Evolutionary conservation across 2,888 invertebrate species (phyloP).

Genomic region (Pammene fasciana): DNA sequence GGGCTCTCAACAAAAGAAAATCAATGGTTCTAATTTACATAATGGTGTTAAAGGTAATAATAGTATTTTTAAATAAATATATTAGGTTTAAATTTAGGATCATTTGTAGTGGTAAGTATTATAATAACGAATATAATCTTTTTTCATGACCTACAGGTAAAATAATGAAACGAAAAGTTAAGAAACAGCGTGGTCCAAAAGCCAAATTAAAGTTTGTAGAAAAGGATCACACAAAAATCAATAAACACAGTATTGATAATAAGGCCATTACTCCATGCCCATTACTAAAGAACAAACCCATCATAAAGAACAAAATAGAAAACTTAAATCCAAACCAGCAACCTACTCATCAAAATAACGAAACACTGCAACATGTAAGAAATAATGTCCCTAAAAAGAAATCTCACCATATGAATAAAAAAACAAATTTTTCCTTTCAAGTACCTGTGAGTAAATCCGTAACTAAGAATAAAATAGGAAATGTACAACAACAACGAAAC

Average conservation of each 20-base stretch:
- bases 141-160: slow-evolving; percentile 56
- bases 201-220: slow-evolving; percentile 7
- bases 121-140: no score
- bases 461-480: slow-evolving; percentile 23
- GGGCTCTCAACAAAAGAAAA: slow-evolving; percentile 62
- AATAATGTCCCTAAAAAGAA: background rate
- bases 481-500: slow-evolving; percentile 31
- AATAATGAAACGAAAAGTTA: slow-evolving; percentile 58
- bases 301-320: slow-evolving; percentile 21
- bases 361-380: background rate
- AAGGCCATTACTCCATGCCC: slow-evolving; percentile 13
- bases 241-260: slow-evolving; percentile 24
- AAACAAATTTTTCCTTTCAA: slow-evolving; percentile 40
- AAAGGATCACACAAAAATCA: slow-evolving; percentile 10
- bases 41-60: slow-evolving; percentile 72
- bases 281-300: slow-evolving; percentile 32
- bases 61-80: background rate
- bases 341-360: slow-evolving; percentile 27
- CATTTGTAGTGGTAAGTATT: no score
- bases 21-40: slow-evolving; percentile 61
- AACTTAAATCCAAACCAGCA: slow-evolving; percentile 24
- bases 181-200: slow-evolving; percentile 44
- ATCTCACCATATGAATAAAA: slow-evolving; percentile 16
- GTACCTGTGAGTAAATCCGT: slow-evolving; percentile 34
- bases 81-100: background rate